phyloP scores from a whole-genome alignment of 2,113 vertebrate species.

The Glaucomys volans region DNA sequence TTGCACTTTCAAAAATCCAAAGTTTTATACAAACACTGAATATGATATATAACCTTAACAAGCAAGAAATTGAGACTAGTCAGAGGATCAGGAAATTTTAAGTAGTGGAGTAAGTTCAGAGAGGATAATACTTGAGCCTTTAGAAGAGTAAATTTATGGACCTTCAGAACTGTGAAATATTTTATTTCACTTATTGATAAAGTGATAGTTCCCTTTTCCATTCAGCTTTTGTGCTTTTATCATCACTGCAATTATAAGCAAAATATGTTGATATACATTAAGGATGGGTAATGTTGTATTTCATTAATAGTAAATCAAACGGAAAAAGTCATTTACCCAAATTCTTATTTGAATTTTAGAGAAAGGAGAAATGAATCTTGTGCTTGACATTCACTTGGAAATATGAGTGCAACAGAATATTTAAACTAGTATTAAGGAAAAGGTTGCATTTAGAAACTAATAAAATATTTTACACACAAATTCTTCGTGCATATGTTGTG shows the following conservation, averaged over 20 bases:
- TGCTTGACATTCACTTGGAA: background rate
- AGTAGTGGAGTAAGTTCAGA: background rate
- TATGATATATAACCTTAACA: background rate
- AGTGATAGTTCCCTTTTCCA: background rate
- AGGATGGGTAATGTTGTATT: background rate
- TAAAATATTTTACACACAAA: background rate
- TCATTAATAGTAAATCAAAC: background rate
- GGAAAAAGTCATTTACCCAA: background rate
- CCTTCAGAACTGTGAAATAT: background rate
- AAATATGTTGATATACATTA: background rate
- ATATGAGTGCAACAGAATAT: background rate
- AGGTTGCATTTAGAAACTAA: background rate
- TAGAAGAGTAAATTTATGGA: background rate
- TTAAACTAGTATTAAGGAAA: conserved; percentile 7
- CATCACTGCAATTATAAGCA: background rate
- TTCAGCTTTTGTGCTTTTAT: background rate
- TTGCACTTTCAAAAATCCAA: background rate
- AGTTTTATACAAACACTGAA: background rate
- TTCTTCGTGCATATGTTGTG: background rate
- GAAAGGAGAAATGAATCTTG: background rate
- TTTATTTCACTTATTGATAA: background rate
- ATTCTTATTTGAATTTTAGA: background rate
- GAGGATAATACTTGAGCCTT: background rate
- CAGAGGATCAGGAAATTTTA: background rate
- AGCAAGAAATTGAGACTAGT: background rate